Evolutionary conservation across 2,888 invertebrate genomes (phyloP), one percentile per base, ranked within the genome.

Genomic region (Coronaproctus castanopsis): DNA sequence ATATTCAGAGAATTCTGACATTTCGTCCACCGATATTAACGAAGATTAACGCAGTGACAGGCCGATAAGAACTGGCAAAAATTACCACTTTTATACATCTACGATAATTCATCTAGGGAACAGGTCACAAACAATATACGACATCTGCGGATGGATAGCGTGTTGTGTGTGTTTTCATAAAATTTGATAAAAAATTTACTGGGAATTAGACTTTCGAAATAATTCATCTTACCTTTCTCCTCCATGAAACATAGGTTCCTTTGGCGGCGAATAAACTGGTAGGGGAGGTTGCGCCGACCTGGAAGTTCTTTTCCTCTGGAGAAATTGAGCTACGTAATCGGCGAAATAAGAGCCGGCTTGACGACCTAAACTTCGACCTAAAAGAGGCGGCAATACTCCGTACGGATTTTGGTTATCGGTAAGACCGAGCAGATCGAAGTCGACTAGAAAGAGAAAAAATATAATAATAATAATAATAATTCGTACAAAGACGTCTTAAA

Each of bases 361-460:
- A 2, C 87, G 83, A 21, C 71, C 72, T 78, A 87, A 81, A 2
- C 85, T 84, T 63, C 87, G 74, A 1, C 83, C 82, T 65, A 88
- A 77, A 2, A 86, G 74, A 0, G 86, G 83, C 0, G 87, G 87
- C 59, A 87, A 71, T 53, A 82, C 82, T 19, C 88, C 88, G 68
- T 85, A 82, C 0, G 88, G 88, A 73, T 88, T 88, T 69, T 87
- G 85, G 69, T 88, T 87, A 69, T 88, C 88, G n/a, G 88, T 88
- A 66, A 88, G 71, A 18, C 88, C 88, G 64, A 88, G 73, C 70
- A 85, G 85, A 71, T 87, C 86, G 70, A 88, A 87, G 69, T 87
- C 86, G 71, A 88, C 88, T 88, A 75, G 49, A 72, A 70, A 63
- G 21, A 14, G 22, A 54, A 14, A n/a, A 20, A 8, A 21, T 54